These are phyloP conservation scores for Heliothis peltigera DNA, from an alignment of 2,888 invertebrate genomes.

Conservation along the genomic window DNA sequence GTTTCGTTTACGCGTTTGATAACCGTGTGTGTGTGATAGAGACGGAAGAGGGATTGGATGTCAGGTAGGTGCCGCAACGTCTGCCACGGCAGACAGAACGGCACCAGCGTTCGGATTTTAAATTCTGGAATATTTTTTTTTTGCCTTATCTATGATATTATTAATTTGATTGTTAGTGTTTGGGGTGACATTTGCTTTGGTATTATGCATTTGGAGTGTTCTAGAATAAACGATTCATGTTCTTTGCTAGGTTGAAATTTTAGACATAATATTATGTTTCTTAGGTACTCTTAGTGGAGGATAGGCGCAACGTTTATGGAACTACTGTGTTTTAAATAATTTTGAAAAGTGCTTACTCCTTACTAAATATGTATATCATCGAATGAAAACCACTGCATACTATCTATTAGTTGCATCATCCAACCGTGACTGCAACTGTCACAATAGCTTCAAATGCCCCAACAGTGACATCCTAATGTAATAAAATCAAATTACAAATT, in stretches of 20 bases:
- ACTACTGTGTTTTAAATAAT: no score
- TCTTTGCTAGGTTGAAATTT: no score
- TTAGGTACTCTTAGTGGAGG: no score
- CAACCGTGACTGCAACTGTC: conserved; percentile 26
- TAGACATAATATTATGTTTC: no score
- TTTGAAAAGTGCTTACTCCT: no score
- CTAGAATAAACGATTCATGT: background rate
- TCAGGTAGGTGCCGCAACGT: conserved; percentile 87
- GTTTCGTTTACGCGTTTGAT: conserved; percentile 49
- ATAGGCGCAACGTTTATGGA: no score
- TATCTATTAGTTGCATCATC: background rate
- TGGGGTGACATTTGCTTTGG: conserved; percentile 19
- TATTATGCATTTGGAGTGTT: conserved; percentile 3
- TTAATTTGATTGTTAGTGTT: conserved; percentile 50
- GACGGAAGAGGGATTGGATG: conserved; percentile 73
- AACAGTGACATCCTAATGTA: conserved; percentile 32
- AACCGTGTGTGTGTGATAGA: conserved; percentile 54
- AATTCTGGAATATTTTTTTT: conserved; percentile 69
- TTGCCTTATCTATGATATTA: conserved; percentile 62
- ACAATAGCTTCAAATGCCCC: conserved; percentile 7
- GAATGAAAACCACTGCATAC: background rate
- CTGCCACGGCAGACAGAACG: conserved; percentile 84
- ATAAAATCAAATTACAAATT: conserved; percentile 58
- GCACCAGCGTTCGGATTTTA: conserved; percentile 77
- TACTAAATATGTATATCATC: no score